Evolutionary conservation across 1,140 invertebrate species (phyloP).

Genomic region (Lysiphlebus fabarum): DNA sequence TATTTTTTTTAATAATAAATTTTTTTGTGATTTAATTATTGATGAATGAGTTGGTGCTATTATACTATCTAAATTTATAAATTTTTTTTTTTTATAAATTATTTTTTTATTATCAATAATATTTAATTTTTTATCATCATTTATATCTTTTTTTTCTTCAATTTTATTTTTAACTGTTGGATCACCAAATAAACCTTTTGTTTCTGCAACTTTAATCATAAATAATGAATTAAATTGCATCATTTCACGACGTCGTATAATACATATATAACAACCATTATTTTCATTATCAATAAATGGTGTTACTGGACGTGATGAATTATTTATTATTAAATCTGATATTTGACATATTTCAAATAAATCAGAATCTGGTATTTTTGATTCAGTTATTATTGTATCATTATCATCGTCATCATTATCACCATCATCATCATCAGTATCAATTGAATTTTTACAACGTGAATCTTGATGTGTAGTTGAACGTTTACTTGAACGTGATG

Average conservation of each 20-base stretch:
- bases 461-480: slow-evolving; percentile 16
- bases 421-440: slow-evolving; percentile 19
- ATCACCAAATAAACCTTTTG: slow-evolving; percentile 69
- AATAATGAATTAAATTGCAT: slow-evolving; percentile 73
- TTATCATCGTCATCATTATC: slow-evolving; percentile 25
- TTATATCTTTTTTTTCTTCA: slow-evolving; percentile 24
- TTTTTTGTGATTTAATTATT: slow-evolving; percentile 30
- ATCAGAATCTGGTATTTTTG: slow-evolving; percentile 68
- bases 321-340: slow-evolving; percentile 36
- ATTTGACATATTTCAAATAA: slow-evolving; percentile 61
- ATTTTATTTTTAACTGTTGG: slow-evolving; percentile 35
- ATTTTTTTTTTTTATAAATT: slow-evolving; percentile 31
- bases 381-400: slow-evolving; percentile 2
- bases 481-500: slow-evolving; percentile 23
- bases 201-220: slow-evolving; percentile 76
- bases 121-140: slow-evolving; percentile 25
- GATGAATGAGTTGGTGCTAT: slow-evolving; percentile 56
- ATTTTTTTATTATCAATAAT: slow-evolving; percentile 15
- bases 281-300: slow-evolving; percentile 44
- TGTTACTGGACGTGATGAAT: slow-evolving; percentile 23
- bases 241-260: slow-evolving; percentile 70
- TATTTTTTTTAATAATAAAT: no score
- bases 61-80: slow-evolving; percentile 50
- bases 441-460: slow-evolving; percentile 8
- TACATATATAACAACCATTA: slow-evolving; percentile 67